Evolutionary conservation across 2,113 vertebrate genomes (phyloP).

Genomic region (Clarias macrocephalus): DNA sequence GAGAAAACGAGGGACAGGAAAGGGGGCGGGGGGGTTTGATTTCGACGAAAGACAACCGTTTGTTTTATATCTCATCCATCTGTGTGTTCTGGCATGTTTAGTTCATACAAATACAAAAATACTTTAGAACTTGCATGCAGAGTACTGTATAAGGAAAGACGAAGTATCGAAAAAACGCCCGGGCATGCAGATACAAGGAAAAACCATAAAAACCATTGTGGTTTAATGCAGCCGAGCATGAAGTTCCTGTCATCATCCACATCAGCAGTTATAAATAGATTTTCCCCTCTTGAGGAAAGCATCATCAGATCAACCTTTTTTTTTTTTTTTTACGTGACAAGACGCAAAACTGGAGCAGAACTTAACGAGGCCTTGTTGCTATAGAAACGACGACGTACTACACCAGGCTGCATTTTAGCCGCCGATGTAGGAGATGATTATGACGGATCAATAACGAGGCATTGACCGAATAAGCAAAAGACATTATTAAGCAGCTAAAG

Average conservation of each 20-base stretch:
- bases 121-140: background rate
- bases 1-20: background rate
- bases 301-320: too few species aligned
- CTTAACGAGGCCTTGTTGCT: too few species aligned
- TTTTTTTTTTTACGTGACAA: too few species aligned
- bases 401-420: too few species aligned
- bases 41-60: background rate
- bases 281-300: too few species aligned
- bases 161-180: background rate
- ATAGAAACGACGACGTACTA: too few species aligned
- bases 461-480: too few species aligned
- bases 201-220: background rate
- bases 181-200: background rate
- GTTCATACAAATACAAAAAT: background rate
- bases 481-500: too few species aligned
- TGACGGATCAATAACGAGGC: too few species aligned
- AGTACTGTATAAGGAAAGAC: background rate
- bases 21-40: background rate
- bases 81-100: background rate
- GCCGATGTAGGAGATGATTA: too few species aligned
- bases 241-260: background rate
- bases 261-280: too few species aligned
- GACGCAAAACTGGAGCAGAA: too few species aligned
- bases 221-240: background rate
- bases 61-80: background rate